phyloP scores from a whole-genome alignment of 2,888 invertebrate genomes.

The Temnothorax rugatulus region DNA sequence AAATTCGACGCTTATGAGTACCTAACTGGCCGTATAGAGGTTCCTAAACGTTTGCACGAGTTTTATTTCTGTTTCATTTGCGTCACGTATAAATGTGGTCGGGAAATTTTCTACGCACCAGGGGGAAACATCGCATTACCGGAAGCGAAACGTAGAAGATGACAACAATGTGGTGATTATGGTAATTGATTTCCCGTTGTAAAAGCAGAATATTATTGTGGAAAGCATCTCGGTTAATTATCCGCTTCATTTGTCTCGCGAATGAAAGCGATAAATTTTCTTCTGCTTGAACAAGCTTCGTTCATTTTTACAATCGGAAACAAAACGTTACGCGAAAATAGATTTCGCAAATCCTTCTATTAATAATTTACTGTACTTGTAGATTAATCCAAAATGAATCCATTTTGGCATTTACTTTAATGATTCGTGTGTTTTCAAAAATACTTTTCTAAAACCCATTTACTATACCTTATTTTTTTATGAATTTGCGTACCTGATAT shows the following conservation, averaged over 20 bases:
- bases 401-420: background rate
- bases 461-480: background rate
- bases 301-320: background rate
- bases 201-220: background rate
- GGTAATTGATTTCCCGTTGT: slow-evolving; percentile 17
- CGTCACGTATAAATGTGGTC: background rate
- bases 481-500: background rate
- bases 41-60: background rate
- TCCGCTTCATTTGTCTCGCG: background rate
- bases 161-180: slow-evolving; percentile 17
- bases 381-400: background rate
- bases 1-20: background rate
- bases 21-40: background rate
- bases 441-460: background rate
- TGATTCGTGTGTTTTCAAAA: background rate
- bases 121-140: background rate
- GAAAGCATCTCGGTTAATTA: slow-evolving; percentile 9
- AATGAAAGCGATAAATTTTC: slow-evolving; percentile 12
- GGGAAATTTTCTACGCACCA: background rate
- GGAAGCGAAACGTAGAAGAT: background rate
- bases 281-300: background rate
- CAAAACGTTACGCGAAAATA: background rate
- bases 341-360: background rate
- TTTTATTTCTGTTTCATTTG: slow-evolving; percentile 12
- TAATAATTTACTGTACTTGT: background rate